A percentile compares a stretch with the other conserved stretches of the same genome.
phyloP scores from a whole-genome alignment of 2,113 vertebrate genomes.

The Aldabrachelys gigantea region DNA sequence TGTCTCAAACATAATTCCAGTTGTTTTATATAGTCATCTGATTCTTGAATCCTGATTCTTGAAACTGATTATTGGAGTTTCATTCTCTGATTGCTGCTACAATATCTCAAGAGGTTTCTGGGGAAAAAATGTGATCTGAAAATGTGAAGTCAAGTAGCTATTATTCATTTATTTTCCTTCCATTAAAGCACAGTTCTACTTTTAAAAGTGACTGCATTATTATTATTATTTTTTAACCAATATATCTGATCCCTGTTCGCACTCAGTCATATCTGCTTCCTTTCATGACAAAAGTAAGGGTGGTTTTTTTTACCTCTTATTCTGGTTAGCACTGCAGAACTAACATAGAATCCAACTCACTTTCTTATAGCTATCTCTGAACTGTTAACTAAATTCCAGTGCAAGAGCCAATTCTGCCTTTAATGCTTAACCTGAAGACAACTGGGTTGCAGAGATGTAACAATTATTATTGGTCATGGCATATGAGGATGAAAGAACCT shows the following conservation, averaged over 20 bases:
- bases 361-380: background rate
- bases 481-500: rapidly evolving
- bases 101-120: background rate
- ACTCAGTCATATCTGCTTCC: rapidly evolving
- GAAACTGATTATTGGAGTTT: background rate
- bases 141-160: background rate
- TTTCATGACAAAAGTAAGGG: background rate
- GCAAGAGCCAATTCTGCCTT: background rate
- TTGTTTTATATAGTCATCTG: background rate
- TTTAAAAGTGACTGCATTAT: background rate
- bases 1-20: background rate
- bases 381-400: background rate
- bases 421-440: rapidly evolving
- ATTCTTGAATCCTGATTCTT: background rate
- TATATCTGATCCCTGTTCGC: background rate
- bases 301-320: background rate
- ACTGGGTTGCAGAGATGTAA: background rate
- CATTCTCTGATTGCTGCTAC: background rate
- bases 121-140: background rate
- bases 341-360: background rate
- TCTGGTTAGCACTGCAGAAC: background rate
- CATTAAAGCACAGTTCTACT: background rate
- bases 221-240: background rate
- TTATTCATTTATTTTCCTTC: background rate
- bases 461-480: background rate